Evolutionary conservation across 2,113 vertebrate species (phyloP).

Genomic region (Pteropus alecto): DNA sequence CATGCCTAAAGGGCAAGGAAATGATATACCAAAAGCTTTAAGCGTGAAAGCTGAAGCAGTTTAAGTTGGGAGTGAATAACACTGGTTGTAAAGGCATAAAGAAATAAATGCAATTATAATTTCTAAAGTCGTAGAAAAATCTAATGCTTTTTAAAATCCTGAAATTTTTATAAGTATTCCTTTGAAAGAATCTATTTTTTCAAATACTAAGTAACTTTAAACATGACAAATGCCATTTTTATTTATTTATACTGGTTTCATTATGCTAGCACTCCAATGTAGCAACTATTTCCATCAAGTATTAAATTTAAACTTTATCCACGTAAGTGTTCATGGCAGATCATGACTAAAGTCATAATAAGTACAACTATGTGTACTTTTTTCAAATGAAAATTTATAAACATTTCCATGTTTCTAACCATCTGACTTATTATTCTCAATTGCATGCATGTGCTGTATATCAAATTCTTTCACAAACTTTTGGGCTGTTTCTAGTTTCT

Average conservation of each 20-base stretch:
- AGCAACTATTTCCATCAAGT: background rate
- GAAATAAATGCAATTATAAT: background rate
- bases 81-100: background rate
- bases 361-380: background rate
- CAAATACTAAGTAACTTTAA: background rate
- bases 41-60: background rate
- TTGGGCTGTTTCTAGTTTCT: background rate
- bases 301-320: background rate
- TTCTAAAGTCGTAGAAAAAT: background rate
- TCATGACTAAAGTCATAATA: background rate
- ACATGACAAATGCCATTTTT: background rate
- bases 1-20: background rate
- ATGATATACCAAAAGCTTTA: background rate
- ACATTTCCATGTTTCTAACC: background rate
- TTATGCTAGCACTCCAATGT: background rate
- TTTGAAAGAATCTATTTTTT: slow-evolving; percentile 11
- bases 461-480: background rate
- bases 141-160: background rate
- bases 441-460: no score
- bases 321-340: background rate
- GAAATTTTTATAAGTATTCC: background rate
- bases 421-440: background rate
- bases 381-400: background rate
- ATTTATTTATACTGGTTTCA: background rate
- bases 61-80: background rate